phyloP scores from a whole-genome alignment of 2,113 vertebrate species.

The Talpa occidentalis region DNA sequence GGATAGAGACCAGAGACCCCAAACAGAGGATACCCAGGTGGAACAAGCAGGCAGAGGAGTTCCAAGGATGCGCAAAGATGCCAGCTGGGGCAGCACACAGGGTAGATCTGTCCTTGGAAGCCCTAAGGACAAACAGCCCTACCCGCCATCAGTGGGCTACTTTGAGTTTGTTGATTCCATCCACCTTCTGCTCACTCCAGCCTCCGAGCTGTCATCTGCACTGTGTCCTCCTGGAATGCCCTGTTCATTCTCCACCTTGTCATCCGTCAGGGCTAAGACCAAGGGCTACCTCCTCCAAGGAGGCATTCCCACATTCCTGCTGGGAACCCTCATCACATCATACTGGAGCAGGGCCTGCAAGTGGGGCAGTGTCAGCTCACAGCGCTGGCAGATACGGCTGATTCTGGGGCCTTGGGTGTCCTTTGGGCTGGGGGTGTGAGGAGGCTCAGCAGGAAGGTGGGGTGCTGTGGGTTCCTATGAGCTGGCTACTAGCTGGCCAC shows the following conservation, averaged over 20 bases:
- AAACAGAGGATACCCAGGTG: not conserved
- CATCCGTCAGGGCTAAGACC: not conserved
- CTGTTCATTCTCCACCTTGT: not conserved
- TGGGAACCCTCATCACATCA: not conserved
- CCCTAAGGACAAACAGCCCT: not conserved
- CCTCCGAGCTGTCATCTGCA: not conserved
- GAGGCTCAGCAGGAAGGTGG: not conserved
- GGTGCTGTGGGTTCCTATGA: no score
- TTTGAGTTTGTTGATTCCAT: rapidly evolving
- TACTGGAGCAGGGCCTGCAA: not conserved
- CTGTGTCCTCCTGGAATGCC: not conserved
- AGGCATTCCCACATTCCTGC: not conserved
- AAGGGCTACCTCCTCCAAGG: not conserved
- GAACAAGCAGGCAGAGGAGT: not conserved
- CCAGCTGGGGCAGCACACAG: not conserved
- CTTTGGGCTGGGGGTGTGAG: not conserved
- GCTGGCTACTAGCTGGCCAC: no score
- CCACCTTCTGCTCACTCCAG: no score
- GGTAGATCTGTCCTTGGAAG: not conserved
- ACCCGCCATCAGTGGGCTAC: not conserved
- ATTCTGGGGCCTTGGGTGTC: not conserved
- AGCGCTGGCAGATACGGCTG: not conserved
- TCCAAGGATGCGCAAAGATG: not conserved
- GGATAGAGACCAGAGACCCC: not conserved
- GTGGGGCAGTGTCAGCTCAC: not conserved